These are phyloP conservation scores for Stenoptilia bipunctidactyla DNA, from an alignment of 2,888 invertebrate species.

Conservation along the genomic window DNA sequence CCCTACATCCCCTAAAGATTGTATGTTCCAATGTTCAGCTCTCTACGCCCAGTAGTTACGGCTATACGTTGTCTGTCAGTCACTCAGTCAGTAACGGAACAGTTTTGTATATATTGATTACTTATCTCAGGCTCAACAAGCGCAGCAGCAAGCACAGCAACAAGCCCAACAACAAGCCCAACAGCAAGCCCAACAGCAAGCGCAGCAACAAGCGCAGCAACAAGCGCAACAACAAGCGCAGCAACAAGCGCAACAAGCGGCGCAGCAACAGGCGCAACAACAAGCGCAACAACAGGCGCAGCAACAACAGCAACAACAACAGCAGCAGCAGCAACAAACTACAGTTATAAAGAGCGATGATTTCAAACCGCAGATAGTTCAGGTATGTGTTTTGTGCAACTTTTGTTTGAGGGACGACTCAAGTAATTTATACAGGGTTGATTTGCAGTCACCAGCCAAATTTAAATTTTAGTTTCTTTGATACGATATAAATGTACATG, in stretches of 20 bases:
- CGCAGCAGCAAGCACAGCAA: slow-evolving; percentile 38
- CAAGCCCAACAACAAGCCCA: slow-evolving; percentile 25
- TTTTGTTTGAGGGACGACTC: too few species aligned
- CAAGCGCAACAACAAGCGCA: slow-evolving; percentile 40
- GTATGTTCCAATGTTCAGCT: too few species aligned
- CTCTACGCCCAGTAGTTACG: too few species aligned
- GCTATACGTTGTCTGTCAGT: too few species aligned
- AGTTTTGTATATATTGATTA: too few species aligned
- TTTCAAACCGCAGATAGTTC: slow-evolving; percentile 64
- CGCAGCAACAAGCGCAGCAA: slow-evolving; percentile 23
- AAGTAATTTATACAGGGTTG: too few species aligned
- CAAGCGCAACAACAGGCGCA: slow-evolving; percentile 26
- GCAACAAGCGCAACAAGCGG: slow-evolving; percentile 45
- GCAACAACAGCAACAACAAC: slow-evolving; percentile 30
- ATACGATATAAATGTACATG: too few species aligned
- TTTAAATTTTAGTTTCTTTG: too few species aligned
- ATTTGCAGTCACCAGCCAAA: too few species aligned
- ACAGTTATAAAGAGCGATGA: slow-evolving; percentile 66
- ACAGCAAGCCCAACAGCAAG: slow-evolving; percentile 38
- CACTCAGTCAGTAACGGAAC: too few species aligned
- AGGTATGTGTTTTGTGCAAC: slow-evolving; percentile 34
- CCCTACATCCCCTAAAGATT: too few species aligned
- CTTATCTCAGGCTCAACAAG: slow-evolving; percentile 17
- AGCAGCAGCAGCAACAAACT: slow-evolving; percentile 31
- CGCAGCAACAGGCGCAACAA: slow-evolving; percentile 39